Evolutionary conservation across 2,888 invertebrate species (phyloP), one percentile per base, ranked within the genome.

Genomic region (Caenorhabditis imperialis): DNA sequence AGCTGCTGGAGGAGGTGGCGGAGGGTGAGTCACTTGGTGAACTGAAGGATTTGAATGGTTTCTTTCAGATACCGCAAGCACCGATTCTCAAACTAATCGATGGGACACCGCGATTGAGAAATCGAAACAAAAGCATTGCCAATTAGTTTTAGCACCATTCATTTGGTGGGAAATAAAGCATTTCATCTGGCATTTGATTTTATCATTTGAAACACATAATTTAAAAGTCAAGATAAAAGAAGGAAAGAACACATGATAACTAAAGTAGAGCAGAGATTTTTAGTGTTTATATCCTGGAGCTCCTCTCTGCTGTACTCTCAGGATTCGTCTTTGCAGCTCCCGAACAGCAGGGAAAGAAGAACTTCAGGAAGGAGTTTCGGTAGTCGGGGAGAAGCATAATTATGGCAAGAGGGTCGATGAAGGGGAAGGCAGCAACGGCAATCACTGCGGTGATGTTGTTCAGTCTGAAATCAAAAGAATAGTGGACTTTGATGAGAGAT

Each of bases 41-140:
- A n/a, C n/a, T n/a, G n/a, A n/a, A n/a, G n/a, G n/a, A n/a, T n/a
- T n/a, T n/a, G n/a, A n/a, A n/a, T n/a, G n/a, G n/a, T n/a, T n/a
- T n/a, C 23, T 69, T 69, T 23, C 69, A 69, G 60, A 53, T 70
- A 70, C 53, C 48, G 60, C 60, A 72, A 53, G 54, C 63, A 48
- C 45, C 72, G 72, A 40, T 72, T 72, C 72, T 72, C 72, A 53
- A 72, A 72, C 72, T 72, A 65, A 72, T 47, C 65, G 57, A 57
- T 65, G 65, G 65, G 16, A 65, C 30, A 30, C 30, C 10, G 37
- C 40, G 53, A 58, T 58, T 47, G 55, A 37, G 55, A 40, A 40
- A n/a, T 47, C 25, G 16, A 42, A 53, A 18, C 23, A 58, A 48
- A 37, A 58, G 27, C 25, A 48, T 58, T 47, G 58, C 48, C 58